Evolutionary conservation across 2,797 vertebrate species (phyloP), one percentile per base, ranked within the genome.

Genomic region (Girardinus metallicus): DNA sequence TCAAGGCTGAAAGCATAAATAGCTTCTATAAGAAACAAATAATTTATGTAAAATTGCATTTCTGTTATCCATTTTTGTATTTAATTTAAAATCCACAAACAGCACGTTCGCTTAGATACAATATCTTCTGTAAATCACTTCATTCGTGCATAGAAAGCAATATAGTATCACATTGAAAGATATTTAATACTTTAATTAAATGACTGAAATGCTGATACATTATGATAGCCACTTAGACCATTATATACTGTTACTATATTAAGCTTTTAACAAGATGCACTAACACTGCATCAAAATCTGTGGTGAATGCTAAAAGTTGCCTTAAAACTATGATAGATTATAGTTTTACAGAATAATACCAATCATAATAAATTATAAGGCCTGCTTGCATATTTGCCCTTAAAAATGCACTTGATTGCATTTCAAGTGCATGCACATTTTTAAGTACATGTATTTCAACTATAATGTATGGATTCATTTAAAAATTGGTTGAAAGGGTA

Each of bases 181-280:
- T 85, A 86, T 80, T 87, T 77, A 86, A 80, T 84, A 84, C 70
- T 73, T 73, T 80, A 80, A 76, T 88, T 87, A 85, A 91, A 89
- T 81, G 76, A 83, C 76, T 83, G 76, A 78, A 83, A 85, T 53
- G 77, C 62, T 74, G 73, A 90, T 85, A 47, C 77, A 80, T 78
- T 77, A 46, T 78, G 7, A 79, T 23, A 39, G 23, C 71, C 71
- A 81, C 74, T 66, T 73, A 62, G 21, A 73, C 79, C 34, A 83
- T 75, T 77, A 78, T 73, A 72, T 74, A 1, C 57, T 73, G 74
- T 75, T 53, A 68, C 60, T 76, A 77, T 75, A 80, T 78, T 34
- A 64, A 75, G 75, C 76, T 78, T 87, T 82, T 77, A 60, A 68
- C 49, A 46, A 70, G 16, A 51, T 62, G 3, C 13, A 21, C 34